A percentile compares a stretch with the other conserved stretches of the same genome.
Evolutionary conservation across 2,113 vertebrate species (phyloP).

Genomic region (Lampris incognitus): DNA sequence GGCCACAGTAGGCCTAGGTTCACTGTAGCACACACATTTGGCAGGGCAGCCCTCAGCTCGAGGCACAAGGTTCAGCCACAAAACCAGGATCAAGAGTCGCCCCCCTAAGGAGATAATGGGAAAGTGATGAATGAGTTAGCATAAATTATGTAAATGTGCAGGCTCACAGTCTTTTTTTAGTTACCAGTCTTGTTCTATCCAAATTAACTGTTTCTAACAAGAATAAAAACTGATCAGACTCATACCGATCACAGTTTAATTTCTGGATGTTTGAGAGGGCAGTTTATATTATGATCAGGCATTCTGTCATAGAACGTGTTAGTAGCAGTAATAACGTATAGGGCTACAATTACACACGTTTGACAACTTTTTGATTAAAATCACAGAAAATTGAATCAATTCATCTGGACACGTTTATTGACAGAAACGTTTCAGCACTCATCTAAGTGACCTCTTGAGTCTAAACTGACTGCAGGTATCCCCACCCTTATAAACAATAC

Average conservation of each 20-base stretch:
- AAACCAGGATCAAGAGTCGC: conserved; percentile 91
- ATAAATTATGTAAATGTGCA: conserved; percentile 10
- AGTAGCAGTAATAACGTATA: background rate
- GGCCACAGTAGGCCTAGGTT: conserved; percentile 93
- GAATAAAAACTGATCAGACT: background rate
- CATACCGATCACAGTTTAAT: background rate
- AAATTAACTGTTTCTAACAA: background rate
- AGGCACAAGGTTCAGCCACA: conserved; percentile 90
- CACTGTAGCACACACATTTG: conserved; percentile 94
- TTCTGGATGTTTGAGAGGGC: conserved; percentile 1
- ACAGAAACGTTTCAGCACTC: too few species aligned
- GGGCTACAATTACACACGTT: background rate
- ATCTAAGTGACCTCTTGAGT: too few species aligned
- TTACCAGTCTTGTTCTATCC: background rate
- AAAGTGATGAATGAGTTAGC: conserved; percentile 35
- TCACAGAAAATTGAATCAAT: too few species aligned
- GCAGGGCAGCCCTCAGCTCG: conserved; percentile 89
- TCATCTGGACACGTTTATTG: too few species aligned
- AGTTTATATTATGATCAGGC: background rate
- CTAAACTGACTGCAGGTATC: too few species aligned
- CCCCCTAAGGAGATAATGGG: conserved; percentile 83
- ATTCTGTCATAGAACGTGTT: background rate
- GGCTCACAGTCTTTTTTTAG: conserved; percentile 14
- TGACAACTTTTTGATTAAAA: background rate
- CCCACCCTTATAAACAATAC: too few species aligned